Evolutionary conservation across 2,797 vertebrate species (phyloP), one percentile per base, ranked within the genome.

Genomic region (Parambassis ranga): DNA sequence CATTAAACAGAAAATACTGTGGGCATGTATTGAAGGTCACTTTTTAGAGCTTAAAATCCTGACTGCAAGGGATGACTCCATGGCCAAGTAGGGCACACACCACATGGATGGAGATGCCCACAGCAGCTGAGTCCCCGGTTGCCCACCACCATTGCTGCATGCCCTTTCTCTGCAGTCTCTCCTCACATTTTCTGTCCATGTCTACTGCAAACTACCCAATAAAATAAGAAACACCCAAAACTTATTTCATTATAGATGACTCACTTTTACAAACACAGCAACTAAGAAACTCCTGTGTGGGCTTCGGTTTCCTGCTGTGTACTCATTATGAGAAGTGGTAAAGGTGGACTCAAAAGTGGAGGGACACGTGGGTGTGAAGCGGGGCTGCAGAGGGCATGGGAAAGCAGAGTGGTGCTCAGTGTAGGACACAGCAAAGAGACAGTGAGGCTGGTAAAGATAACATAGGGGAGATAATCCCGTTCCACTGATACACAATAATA

Each of bases 331-430:
- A 53, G 63, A 18, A 47, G 67, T 48, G 66, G 60, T 65, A 41
- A 71, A 70, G 68, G 65, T 67, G 66, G 55, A 52, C 49, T 56
- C 19, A 65, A 6, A 23, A 65, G 72, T 52, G 62, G 47, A 67
- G 48, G 81, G 65, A 81, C 79, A 87, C 22, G 49, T 70, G 68
- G 82, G 80, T 69, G 76, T 81, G 81, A 83, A 71, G 73, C 67
- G 60, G 38, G 63, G 47, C 53, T 70, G 61, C 32, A 26, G 48
- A 76, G 77, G 71, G 65, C 71, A 82, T 75, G 73, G 59, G 71
- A 79, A 81, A 84, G 37, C 61, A 66, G 39, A 69, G 56, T 10
- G 1, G 14, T 5, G 46, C 62, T 47, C 16, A 22, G 41, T 13
- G 46, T 15, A 43, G 63, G 57, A 77, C 55, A 20, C 39, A 61